phyloP scores from a whole-genome alignment of 2,888 invertebrate genomes.

The Nomada ferruginata region DNA sequence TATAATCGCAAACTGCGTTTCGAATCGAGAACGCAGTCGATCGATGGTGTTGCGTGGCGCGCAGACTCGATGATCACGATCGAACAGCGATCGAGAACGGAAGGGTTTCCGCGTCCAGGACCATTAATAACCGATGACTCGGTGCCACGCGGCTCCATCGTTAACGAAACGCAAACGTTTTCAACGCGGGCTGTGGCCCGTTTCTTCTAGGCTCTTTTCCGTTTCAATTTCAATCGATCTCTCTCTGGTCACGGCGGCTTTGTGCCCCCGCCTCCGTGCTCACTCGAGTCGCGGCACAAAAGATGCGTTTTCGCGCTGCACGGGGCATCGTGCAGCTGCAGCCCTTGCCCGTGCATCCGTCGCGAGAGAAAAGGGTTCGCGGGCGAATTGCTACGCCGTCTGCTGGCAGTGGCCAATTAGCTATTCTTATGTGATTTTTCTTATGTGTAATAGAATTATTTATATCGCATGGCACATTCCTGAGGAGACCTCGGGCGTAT shows the following conservation, averaged over 20 bases:
- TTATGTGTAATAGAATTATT: too few relatives aligned
- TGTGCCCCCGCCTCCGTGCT: conserved; percentile 55
- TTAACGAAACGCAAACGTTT: conserved; percentile 33
- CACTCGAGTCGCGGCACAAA: conserved; percentile 59
- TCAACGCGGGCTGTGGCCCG: background rate
- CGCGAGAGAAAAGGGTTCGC: conserved; percentile 32
- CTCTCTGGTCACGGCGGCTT: conserved; percentile 24
- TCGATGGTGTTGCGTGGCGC: background rate
- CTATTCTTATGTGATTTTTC: conserved; percentile 35
- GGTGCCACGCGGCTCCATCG: conserved; percentile 41
- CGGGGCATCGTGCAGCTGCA: conserved; percentile 57
- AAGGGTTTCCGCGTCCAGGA: conserved; percentile 50
- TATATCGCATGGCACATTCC: background rate
- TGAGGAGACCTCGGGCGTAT: too few relatives aligned
- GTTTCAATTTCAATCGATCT: conserved; percentile 67
- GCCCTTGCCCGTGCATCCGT: conserved; percentile 38
- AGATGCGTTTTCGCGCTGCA: conserved; percentile 65
- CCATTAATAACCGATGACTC: conserved; percentile 63
- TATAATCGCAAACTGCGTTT: background rate
- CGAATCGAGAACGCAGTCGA: conserved; percentile 28
- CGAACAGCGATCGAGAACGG: conserved; percentile 17
- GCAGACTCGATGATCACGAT: background rate
- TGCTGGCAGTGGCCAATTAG: conserved; percentile 46
- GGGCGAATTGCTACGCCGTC: conserved; percentile 41
- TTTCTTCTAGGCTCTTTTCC: conserved; percentile 62